A percentile compares a stretch with the other conserved stretches of the same genome.
Evolutionary conservation across 2,113 vertebrate genomes (phyloP).

Genomic region (Pygoscelis antarcticus): DNA sequence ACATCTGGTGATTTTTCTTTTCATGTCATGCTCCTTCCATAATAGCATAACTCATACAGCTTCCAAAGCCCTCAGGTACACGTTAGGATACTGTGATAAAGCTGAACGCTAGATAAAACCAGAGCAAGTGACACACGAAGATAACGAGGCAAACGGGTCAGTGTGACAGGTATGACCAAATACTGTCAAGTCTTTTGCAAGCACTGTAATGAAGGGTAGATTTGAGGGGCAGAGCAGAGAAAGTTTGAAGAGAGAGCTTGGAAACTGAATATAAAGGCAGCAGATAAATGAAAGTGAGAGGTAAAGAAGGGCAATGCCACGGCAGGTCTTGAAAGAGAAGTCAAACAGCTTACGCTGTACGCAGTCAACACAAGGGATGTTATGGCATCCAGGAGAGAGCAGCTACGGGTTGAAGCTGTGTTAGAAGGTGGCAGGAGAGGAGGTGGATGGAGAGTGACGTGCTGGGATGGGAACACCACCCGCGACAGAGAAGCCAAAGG

Average conservation of each 20-base stretch:
- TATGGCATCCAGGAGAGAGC: neutral
- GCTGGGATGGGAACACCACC: neutral
- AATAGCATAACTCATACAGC: neutral
- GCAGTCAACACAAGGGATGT: neutral
- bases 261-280: neutral
- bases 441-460: neutral
- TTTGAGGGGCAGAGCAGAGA: neutral
- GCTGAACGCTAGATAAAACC: neutral
- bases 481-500: neutral
- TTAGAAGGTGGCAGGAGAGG: neutral
- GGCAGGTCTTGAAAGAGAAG: neutral
- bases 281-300: neutral
- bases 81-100: neutral
- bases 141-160: neutral
- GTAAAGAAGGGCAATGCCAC: accelerated
- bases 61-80: neutral
- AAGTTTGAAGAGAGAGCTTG: neutral
- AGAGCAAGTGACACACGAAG: neutral
- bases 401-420: neutral
- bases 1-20: neutral
- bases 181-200: neutral
- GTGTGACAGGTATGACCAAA: neutral
- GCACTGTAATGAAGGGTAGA: neutral
- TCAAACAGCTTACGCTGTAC: neutral
- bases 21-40: neutral